These are phyloP conservation scores for Drosophila conformis DNA, from an alignment of 2,888 invertebrate species.

Conservation along the genomic window DNA sequence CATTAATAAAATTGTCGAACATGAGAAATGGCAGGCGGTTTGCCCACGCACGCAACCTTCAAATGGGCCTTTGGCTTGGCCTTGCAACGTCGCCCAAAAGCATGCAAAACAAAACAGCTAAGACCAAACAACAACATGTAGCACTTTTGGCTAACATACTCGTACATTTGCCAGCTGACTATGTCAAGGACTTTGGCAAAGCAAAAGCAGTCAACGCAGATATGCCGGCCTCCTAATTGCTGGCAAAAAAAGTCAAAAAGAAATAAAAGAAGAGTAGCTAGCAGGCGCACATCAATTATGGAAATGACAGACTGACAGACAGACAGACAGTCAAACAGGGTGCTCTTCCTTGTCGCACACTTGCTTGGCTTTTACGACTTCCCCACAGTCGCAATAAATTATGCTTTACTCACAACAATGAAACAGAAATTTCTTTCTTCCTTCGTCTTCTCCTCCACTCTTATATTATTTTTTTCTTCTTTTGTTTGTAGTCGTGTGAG, in stretches of 20 bases:
- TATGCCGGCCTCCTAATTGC: constrained; percentile 26
- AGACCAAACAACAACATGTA: constrained; percentile 26
- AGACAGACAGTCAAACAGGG: constrained; percentile 1
- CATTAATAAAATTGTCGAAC: constrained; percentile 78
- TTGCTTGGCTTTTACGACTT: constrained; percentile 66
- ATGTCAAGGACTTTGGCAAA: constrained; percentile 61
- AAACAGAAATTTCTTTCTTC: constrained; percentile 41
- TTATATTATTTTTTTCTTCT: background rate
- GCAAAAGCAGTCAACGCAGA: background rate
- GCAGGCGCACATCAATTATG: constrained; percentile 66
- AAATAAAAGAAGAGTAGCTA: constrained; percentile 5
- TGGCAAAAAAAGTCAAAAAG: background rate
- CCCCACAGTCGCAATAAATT: constrained; percentile 59
- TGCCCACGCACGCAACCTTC: constrained; percentile 67
- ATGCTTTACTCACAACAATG: constrained; percentile 58
- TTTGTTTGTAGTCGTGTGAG: constrained; percentile 11
- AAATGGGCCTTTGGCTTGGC: constrained; percentile 51
- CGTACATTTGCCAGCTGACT: constrained; percentile 54
- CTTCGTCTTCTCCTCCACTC: background rate
- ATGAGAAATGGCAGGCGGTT: constrained; percentile 34
- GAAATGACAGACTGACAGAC: constrained; percentile 34
- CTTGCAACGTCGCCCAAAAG: constrained; percentile 65
- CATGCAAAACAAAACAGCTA: constrained; percentile 51
- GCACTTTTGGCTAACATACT: constrained; percentile 40
- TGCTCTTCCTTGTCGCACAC: constrained; percentile 51